Evolutionary conservation across 2,113 vertebrate species (phyloP).

Genomic region (Burhinus bistriatus): DNA sequence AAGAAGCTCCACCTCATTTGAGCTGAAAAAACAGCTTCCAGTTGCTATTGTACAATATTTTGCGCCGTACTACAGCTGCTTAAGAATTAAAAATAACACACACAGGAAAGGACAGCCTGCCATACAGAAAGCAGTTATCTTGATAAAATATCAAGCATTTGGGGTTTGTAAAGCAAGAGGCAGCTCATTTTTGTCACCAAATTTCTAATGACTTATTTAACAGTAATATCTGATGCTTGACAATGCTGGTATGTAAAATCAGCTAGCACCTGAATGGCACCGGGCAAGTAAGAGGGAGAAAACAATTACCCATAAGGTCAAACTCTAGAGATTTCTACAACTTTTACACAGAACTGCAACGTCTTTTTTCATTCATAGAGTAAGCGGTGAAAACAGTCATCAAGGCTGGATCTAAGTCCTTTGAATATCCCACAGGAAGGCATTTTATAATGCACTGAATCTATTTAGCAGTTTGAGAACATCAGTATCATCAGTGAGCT

Average conservation of each 20-base stretch:
- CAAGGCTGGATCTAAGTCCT: background rate
- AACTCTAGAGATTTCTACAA: conserved; percentile 6
- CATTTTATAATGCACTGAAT: conserved; percentile 10
- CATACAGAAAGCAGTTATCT: background rate
- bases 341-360: background rate
- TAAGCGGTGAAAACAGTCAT: conserved; percentile 3
- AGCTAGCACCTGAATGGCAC: background rate
- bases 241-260: background rate
- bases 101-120: background rate
- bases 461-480: background rate
- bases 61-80: background rate
- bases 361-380: background rate
- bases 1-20: background rate
- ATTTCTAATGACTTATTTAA: background rate
- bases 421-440: conserved; percentile 1
- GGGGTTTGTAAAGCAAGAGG: background rate
- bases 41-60: background rate
- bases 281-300: background rate
- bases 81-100: background rate
- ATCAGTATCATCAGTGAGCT: background rate
- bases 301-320: background rate
- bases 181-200: background rate
- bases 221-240: background rate
- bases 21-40: background rate
- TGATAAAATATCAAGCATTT: background rate